Evolutionary conservation across 2,113 vertebrate genomes (phyloP), one percentile per base, ranked within the genome.

Genomic region (Pseudolaguvia tuberculata): DNA sequence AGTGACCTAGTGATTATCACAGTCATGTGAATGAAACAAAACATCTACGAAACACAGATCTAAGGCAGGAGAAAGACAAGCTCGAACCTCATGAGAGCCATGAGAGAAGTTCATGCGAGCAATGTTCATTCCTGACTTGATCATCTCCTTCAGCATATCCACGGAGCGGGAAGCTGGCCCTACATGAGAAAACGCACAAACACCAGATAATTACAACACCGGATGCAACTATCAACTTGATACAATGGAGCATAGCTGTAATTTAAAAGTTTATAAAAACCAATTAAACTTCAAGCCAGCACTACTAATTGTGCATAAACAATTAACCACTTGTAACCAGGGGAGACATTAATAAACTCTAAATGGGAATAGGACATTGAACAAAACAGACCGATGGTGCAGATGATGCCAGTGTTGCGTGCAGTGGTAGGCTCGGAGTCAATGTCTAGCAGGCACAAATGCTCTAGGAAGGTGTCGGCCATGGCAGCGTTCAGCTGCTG

Each of bases 101-200:
- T 98, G 96, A 79, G 96, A 98, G 88, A 99, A 99, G 92, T 99
- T 99, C 86, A 99, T 68, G 45, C 96, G 96, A 63, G 97, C 97
- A 73, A 98, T 94, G 39, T 99, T 99, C 96, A 98, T 99, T 81
- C 97, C 97, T 87, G 97, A 94, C 85, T 97, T 98, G 85, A 99
- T 99, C 97, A 99, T 98, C 88, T 99, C 95, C 85, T 94, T 93
- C 85, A 98, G 86, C 1, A 76, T 97, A 0, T 95, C 94, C 80
- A 99, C 94, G 0, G 95, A 92, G 20, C 96, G 92, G 70, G 96
- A 98, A 69, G 92, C 97, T 1, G 97, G 97, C 5, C 97, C 97
- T 99, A 85, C 10, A 13, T 17, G n/a, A 72, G 20, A 57, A 27
- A 39, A 23, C 35, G 63, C 17, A 23, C 4, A 74, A 1, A 29